A percentile compares a stretch with the other conserved stretches of the same genome.
Conservation (phyloP, 35 echinoderm and acorn worm genomes). For the Amphiura filiformis region DNA sequence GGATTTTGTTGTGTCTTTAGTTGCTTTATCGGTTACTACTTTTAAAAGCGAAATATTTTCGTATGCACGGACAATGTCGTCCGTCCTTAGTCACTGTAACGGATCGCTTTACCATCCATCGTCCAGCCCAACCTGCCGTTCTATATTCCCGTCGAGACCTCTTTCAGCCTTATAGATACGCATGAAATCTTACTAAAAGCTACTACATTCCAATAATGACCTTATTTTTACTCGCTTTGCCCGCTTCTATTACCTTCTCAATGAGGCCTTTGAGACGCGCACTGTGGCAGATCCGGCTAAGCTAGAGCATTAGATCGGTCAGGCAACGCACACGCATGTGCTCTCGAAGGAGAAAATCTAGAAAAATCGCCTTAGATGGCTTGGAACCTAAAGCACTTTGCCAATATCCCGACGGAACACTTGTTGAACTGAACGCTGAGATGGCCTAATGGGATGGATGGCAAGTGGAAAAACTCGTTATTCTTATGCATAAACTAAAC, state of each 20-base stretch:
- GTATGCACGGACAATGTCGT: not conserved
- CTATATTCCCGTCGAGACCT: not conserved
- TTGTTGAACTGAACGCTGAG: not conserved
- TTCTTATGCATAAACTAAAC: not conserved
- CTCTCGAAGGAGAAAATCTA: not conserved
- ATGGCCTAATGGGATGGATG: not conserved
- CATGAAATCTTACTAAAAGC: constrained; percentile 1
- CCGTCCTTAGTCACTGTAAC: not conserved
- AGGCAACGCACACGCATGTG: not conserved
- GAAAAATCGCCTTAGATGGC: not conserved
- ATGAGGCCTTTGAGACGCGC: not conserved
- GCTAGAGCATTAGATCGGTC: not conserved
- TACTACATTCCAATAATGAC: not conserved
- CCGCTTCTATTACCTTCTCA: not conserved
- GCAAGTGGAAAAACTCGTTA: not conserved
- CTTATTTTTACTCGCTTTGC: not conserved
- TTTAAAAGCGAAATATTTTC: not conserved
- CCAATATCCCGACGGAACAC: not conserved
- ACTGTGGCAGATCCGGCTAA: not conserved
- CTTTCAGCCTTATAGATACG: not conserved
- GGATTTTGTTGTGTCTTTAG: too few relatives aligned
- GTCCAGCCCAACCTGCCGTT: too few relatives aligned
- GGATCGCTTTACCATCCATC: not conserved
- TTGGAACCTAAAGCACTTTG: not conserved
- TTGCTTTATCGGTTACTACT: not conserved